Base-by-base conservation (phyloP, 2,113 vertebrate species). In the Galeopterus variegatus region DNA sequence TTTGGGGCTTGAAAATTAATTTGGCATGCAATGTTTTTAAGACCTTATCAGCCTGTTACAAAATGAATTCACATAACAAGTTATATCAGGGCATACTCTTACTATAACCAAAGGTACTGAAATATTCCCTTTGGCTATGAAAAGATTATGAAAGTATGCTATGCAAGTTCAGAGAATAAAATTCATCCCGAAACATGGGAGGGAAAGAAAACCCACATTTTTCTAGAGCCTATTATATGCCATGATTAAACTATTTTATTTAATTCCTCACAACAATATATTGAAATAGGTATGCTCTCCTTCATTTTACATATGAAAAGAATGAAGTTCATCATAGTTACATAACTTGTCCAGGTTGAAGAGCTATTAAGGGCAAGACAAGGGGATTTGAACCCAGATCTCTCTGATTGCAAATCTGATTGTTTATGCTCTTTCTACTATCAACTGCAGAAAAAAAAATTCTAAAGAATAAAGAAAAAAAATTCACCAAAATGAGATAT, bases 231-330 rank as follows among this genome's bases (percentile, higher is more conserved):
- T 54, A 45, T 69, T 54, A 79, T 26, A 60, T 41, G 41, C 18
- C 50, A 81, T 28, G 5, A 58, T 70, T 67, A 81, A 93, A 90
- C 28, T 41, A 54, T 28, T 87, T 13, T 45, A 76, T 76, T 82
- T 91, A 91, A 91, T 77, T 82, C 50, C 8, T 75, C 52, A 76
- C 21, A 77, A 83, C 17, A 52, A 52, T 70, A 88, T 50, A 56
- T 33, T 50, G 8, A 48, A 72, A 41, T 72, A 87, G 21, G 54
- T 45, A 64, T 52, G 48, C 90, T 56, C 54, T 58, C 36, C 54
- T 88, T 77, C 28, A 83, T 88, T 70, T 76, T 72, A 72, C 70
- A 56, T 72, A n/a, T 41, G 41, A 90, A 75, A 93, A 95, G 67
- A 88, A 92, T 45, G 14, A 80, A 65, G 54, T 54, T 93, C 54